These are phyloP conservation scores for Drosophila tani DNA, from an alignment of 1,140 invertebrate genomes.

Conservation along the genomic window DNA sequence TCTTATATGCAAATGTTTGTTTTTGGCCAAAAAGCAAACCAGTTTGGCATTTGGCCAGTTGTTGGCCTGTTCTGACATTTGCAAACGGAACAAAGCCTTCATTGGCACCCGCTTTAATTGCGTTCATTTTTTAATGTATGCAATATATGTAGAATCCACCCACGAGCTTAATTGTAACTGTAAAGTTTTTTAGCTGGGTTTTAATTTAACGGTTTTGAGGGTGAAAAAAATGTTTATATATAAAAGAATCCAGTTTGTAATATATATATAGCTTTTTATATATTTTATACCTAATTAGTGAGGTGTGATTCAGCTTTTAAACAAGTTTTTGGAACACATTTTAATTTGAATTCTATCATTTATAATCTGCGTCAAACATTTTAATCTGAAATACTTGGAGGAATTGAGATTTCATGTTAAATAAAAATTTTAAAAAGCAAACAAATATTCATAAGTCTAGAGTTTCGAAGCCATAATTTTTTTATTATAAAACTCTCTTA, in stretches of 20 bases:
- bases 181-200: constrained; percentile 1
- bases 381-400: not conserved
- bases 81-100: constrained; percentile 53
- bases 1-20: constrained; percentile 59
- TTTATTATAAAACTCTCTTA: too few species aligned
- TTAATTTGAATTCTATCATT: not conserved
- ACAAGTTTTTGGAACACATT: not conserved
- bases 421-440: not conserved
- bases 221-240: not conserved
- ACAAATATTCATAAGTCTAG: too few species aligned
- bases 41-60: constrained; percentile 56
- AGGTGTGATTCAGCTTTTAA: constrained; percentile 7
- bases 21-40: constrained; percentile 49
- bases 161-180: constrained; percentile 24
- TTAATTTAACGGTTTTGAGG: not conserved
- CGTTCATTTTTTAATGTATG: constrained; percentile 18
- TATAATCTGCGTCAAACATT: not conserved
- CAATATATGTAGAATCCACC: constrained; percentile 28
- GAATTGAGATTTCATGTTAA: not conserved
- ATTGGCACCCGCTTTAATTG: constrained; percentile 54
- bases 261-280: not conserved
- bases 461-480: too few species aligned
- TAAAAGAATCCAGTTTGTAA: not conserved
- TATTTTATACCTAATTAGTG: not conserved
- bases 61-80: constrained; percentile 51